Evolutionary conservation across 1,140 invertebrate species (phyloP), one percentile per base, ranked within the genome.

Genomic region (Papilio helenus): DNA sequence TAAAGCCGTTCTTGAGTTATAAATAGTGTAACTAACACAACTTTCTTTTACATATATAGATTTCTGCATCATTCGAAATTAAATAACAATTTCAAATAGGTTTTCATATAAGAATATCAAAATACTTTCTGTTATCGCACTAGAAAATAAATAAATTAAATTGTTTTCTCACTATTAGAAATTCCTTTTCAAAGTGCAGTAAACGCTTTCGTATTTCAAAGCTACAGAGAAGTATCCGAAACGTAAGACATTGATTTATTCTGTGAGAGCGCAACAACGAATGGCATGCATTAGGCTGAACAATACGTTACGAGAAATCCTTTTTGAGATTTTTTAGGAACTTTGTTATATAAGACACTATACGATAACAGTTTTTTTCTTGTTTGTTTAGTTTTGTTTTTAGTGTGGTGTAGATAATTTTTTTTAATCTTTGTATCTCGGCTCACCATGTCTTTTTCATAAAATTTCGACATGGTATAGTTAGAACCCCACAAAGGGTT

Each of bases 11-110:
- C n/a, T 68, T 68, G 61, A 68, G 61, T 68, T 68, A 68, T 68
- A 68, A 68, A 29, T 68, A 68, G 61, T 68, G 61, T 68, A 68
- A 68, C 61, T 68, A 68, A n/a, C n/a, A n/a, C n/a, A n/a, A n/a
- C n/a, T n/a, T n/a, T n/a, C n/a, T n/a, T n/a, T n/a, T n/a, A n/a
- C n/a, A n/a, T n/a, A n/a, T n/a, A n/a, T n/a, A n/a, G n/a, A n/a
- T n/a, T n/a, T n/a, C 39, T 42, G 3, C 3, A 42, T 42, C 39
- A 42, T 42, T 42, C 8, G 39, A 42, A 42, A 42, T 42, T 42
- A 42, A 42, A 42, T 46, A 12, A 46, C 12, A 46, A 46, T 46
- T 8, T 20, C 2, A n/a, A 55, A 55, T 55, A 55, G 51, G 18
- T 51, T 55, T 55, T 5, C 7, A n/a, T n/a, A 7, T n/a, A 7